Evolutionary conservation across 2,797 vertebrate species (phyloP), one percentile per base, ranked within the genome.

Genomic region (Eutrigla gurnardus): DNA sequence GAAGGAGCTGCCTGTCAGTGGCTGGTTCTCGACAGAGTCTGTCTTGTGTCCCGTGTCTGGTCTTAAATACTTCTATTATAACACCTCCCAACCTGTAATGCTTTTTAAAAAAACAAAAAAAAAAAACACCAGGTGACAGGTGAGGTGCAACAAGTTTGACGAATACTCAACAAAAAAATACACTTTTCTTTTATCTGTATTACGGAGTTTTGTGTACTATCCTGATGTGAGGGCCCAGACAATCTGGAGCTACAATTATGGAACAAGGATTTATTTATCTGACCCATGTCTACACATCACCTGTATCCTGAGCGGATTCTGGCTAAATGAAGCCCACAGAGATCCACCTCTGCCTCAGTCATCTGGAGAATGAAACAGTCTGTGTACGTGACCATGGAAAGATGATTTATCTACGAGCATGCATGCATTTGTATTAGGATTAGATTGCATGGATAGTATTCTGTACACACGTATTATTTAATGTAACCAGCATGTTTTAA

Each of bases 1-100:
- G 77, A 89, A 79, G 65, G 86, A 84, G 86, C 78, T 49, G 70
- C 82, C 78, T 91, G 89, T 92, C 88, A 88, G 66, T 73, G 69
- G 71, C 69, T 77, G 35, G n/a, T 70, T 86, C 74, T 74, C 76
- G 81, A 33, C 17, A 11, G 33, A 70, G 73, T 73, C 89, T 91
- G 86, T 63, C 43, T 87, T 74, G 53, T 85, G 82, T 88, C 86
- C 70, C 17, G 36, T 17, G 55, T 75, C 64, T 81, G 65, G 33
- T 64, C 62, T 39, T 25, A 39, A n/a, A 64, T 32, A 55, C 14
- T 37, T 49, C 35, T 15, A 9, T 45, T 45, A 5, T n/a, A 57
- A 45, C 4, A 8, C 40, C 32, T 49, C 55, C 33, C n/a, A 15
- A 40, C 46, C 40, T 25, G 25, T 25, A 25, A 25, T 25, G 25